Conservation (phyloP, 2,888 invertebrate genomes). For the Taenaris catops region DNA sequence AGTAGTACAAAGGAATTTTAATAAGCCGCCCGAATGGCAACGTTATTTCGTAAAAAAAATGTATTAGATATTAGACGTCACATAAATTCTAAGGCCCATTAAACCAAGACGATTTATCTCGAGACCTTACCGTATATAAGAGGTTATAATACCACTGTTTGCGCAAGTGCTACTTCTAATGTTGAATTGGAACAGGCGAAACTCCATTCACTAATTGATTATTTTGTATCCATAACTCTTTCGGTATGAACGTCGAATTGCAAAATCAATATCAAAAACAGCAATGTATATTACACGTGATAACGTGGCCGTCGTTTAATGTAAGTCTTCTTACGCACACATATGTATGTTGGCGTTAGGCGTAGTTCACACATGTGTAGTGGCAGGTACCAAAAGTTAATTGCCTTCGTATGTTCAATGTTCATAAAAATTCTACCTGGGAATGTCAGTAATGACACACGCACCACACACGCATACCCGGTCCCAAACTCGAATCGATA, state of each 20-base stretch:
- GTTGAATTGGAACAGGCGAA: constrained; percentile 8
- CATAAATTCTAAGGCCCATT: constrained; percentile 72
- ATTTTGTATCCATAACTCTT: constrained; percentile 22
- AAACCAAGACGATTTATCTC: constrained; percentile 61
- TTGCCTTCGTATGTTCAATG: constrained; percentile 76
- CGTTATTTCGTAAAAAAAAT: constrained; percentile 33
- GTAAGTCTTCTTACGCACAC: constrained; percentile 22
- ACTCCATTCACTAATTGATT: background rate
- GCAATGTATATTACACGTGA: constrained; percentile 14
- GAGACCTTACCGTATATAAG: constrained; percentile 32
- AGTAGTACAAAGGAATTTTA: constrained; percentile 18
- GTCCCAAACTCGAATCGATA: no score
- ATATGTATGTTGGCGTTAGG: constrained; percentile 20
- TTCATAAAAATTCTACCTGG: constrained; percentile 65
- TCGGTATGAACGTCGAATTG: no score
- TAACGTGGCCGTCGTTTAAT: background rate
- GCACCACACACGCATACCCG: no score
- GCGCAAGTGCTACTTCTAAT: constrained; percentile 49
- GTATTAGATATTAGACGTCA: constrained; percentile 52
- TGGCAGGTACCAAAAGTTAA: constrained; percentile 73
- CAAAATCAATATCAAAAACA: constrained; percentile 3
- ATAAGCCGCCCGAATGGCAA: constrained; percentile 24
- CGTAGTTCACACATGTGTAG: constrained; percentile 37
- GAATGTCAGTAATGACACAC: constrained; percentile 30
- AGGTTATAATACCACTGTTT: constrained; percentile 51